Evolutionary conservation across 1,140 invertebrate species (phyloP), one percentile per base, ranked within the genome.

Genomic region (Leguminivora glycinivorella): DNA sequence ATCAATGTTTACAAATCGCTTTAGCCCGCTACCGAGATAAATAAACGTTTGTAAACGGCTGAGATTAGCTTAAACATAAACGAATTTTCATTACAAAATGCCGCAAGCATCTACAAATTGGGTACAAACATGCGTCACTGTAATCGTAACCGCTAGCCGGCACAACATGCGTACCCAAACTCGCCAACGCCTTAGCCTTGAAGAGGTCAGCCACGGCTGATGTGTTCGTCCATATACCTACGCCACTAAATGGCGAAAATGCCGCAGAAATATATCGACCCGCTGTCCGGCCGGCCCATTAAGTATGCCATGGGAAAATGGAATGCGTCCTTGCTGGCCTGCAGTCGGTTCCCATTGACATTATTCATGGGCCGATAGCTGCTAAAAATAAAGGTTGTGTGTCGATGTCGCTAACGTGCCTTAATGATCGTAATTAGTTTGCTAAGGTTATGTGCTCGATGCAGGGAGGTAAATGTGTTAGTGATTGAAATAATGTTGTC

Each of bases 191-290:
- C 66, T 69, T 52, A 78, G 67, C 74, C 78, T 80, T 80, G 76
- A 70, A 75, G 71, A 70, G 70, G 58, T 43, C 40, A 43, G 40
- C 71, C 56, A 68, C 9, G 26, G 43, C 72, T 47, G 78, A 31
- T 31, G 29, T 34, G 58, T 9, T 17, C 26, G 25, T 58, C 56
- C 56, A 58, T 29, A 26, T n/a, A 26, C 26, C 6, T 12, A 58
- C 25, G 24, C 19, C 12, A 52, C 47, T 75, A 81, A 85, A 87
- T 82, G 81, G 82, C 83, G 78, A 85, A 83, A 84, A 81, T 76
- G 82, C 82, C 85, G 85, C 86, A 85, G 82, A 87, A 88, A 83
- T 84, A 83, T 90, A 90, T 90, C 88, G 88, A 89, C 87, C 88
- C 69, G 80, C 58, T 75, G 76, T 73, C 74, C 74, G 78, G 73